Evolutionary conservation across 1,140 invertebrate species (phyloP), one percentile per base, ranked within the genome.

Genomic region (Lepidurus arcticus): DNA sequence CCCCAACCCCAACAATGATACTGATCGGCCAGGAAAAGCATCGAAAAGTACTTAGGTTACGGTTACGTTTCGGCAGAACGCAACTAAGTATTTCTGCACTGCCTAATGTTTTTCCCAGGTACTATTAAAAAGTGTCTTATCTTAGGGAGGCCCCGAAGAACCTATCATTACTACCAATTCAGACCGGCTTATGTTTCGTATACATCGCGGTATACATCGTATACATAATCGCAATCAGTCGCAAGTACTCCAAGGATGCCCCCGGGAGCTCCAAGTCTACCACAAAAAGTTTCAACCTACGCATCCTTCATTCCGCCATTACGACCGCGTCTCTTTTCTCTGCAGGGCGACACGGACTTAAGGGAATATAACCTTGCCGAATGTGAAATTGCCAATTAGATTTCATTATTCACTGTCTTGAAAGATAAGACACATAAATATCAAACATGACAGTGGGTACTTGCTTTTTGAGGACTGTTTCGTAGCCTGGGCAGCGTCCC

Each of bases 381-480:
- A 65, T 65, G 53, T 21, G 53, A 65, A 47, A 65, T 65, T 65
- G 53, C 53, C 53, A 65, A 65, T 65, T 65, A 65, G 16, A 65
- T 21, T 65, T 21, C 53, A 65, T 65, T 65, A 65, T 65, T 65
- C 53, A 65, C 53, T 65, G 53, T 65, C 13, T 21, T 65, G 53
- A 9, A 65, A 65, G 53, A 65, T 65, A 65, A 65, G 16, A 65
- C 53, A n/a, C 53, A 13, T 13, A 65, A 65, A 65, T n/a, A 65
- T 21, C 21, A 65, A 65, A 65, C 21, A 65, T 65, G 53, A 65
- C 53, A 65, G 21, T 21, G 4, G 34, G 34, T 34, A 34, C 34
- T 34, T 34, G 4, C 53, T 65, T 13, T 65, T 65, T 16, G 8
- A 21, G 53, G 16, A 65, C 21, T n/a, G 16, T 21, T 65, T 65